A percentile compares a stretch with the other conserved stretches of the same genome.
These are phyloP conservation scores for Clarias pachynema DNA, from an alignment of 2,797 vertebrate species.

Conservation along the genomic window DNA sequence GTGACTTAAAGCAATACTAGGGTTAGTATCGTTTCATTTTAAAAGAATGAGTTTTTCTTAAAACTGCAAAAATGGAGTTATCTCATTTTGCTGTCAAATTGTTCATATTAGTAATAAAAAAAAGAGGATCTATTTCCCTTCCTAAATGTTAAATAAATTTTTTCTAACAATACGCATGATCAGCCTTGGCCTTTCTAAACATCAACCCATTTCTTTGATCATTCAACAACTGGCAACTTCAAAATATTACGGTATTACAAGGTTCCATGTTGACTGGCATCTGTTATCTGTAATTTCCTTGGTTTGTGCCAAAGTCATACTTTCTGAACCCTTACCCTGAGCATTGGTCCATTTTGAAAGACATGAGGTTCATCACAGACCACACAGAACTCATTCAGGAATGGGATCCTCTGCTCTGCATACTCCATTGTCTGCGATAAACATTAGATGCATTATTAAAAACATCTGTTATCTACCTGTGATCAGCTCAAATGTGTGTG, in stretches of 20 bases:
- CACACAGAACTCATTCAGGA: slow-evolving; percentile 90
- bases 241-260: not conserved
- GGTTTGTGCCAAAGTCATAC: not conserved
- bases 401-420: slow-evolving; percentile 87
- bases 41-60: too few relatives aligned
- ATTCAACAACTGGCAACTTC: not conserved
- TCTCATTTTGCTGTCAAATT: too few relatives aligned
- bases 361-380: slow-evolving; percentile 90
- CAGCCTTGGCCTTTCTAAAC: not conserved
- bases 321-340: slow-evolving; percentile 78
- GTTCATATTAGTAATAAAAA: not conserved
- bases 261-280: not conserved
- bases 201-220: not conserved
- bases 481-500: slow-evolving; percentile 10
- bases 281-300: not conserved
- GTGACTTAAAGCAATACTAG: too few relatives aligned
- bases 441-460: not conserved
- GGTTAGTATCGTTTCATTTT: too few relatives aligned
- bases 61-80: too few relatives aligned
- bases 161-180: not conserved
- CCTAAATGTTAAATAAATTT: not conserved
- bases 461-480: not conserved
- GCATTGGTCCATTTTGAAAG: slow-evolving; percentile 91
- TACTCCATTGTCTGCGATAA: slow-evolving; percentile 84
- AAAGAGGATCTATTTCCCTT: not conserved